Evolutionary conservation across 1,140 invertebrate species (phyloP).

Genomic region (Copidosoma floridanum): DNA sequence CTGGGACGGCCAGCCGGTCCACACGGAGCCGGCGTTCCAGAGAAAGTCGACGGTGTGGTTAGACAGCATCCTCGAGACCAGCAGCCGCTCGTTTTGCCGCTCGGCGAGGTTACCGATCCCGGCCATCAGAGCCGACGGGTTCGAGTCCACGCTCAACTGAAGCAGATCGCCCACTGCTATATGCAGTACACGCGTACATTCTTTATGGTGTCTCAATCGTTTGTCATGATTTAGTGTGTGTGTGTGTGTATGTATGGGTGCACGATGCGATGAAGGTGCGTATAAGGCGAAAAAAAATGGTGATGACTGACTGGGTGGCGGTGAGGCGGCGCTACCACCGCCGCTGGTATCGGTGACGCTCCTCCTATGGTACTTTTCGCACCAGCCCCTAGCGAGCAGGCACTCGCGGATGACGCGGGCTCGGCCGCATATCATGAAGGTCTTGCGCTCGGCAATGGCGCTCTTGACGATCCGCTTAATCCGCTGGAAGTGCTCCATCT

Average conservation of each 20-base stretch:
- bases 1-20: slow-evolving; percentile 67
- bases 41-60: slow-evolving; percentile 78
- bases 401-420: slow-evolving; percentile 48
- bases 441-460: slow-evolving; percentile 44
- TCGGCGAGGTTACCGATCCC: slow-evolving; percentile 47
- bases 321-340: no score
- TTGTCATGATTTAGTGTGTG: no score
- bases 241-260: no score
- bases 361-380: slow-evolving; percentile 49
- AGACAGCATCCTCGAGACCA: slow-evolving; percentile 50
- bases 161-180: slow-evolving; percentile 31
- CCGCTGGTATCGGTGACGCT: slow-evolving; percentile 14
- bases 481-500: slow-evolving; percentile 39
- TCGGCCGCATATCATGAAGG: slow-evolving; percentile 53
- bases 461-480: slow-evolving; percentile 47
- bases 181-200: background rate
- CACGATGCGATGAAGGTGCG: no score
- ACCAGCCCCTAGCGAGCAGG: slow-evolving; percentile 50
- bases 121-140: slow-evolving; percentile 41
- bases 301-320: no score
- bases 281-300: background rate
- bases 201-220: no score
- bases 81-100: slow-evolving; percentile 41
- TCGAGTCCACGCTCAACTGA: slow-evolving; percentile 42
- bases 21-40: slow-evolving; percentile 84